These are phyloP conservation scores for Sardinella longiceps DNA, from an alignment of 2,797 vertebrate species.

Conservation along the genomic window DNA sequence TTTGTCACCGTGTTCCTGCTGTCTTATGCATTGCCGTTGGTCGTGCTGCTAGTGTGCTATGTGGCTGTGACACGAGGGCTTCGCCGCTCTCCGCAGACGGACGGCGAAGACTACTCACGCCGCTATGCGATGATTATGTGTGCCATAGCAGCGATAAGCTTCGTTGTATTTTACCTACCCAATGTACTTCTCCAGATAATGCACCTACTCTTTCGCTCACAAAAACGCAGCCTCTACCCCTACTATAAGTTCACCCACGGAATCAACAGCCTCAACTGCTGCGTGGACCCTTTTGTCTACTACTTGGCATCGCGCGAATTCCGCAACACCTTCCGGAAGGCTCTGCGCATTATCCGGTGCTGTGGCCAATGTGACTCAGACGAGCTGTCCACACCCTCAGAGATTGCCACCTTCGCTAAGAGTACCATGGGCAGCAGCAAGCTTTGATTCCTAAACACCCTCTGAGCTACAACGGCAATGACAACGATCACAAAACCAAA, in stretches of 20 bases:
- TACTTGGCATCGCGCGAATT: conserved; percentile 64
- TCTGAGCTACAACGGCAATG: not conserved
- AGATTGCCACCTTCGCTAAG: conserved; percentile 31
- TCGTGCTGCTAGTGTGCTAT: conserved; percentile 56
- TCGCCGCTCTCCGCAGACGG: conserved; percentile 27
- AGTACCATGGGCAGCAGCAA: not conserved
- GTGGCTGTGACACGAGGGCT: conserved; percentile 50
- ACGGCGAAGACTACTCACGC: conserved; percentile 34
- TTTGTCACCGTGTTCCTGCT: conserved; percentile 45
- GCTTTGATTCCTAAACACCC: not conserved
- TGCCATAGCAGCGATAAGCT: conserved; percentile 46
- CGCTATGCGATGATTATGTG: conserved; percentile 47
- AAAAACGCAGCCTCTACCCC: conserved; percentile 44
- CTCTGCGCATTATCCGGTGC: conserved; percentile 16
- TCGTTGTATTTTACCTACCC: conserved; percentile 57
- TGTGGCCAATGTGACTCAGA: conserved; percentile 40
- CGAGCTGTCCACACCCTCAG: conserved; percentile 42
- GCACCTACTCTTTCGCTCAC: conserved; percentile 33
- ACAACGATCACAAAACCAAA: too few relatives aligned
- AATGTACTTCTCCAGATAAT: conserved; percentile 48
- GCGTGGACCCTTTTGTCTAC: conserved; percentile 64
- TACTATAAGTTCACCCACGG: conserved; percentile 56
- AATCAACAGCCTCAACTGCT: conserved; percentile 55
- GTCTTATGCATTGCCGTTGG: conserved; percentile 46
- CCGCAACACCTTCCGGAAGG: conserved; percentile 46